A percentile compares a stretch with the other conserved stretches of the same genome.
These are phyloP conservation scores for Drosophila punjabiensis DNA, from an alignment of 1,140 invertebrate genomes.

Conservation along the genomic window DNA sequence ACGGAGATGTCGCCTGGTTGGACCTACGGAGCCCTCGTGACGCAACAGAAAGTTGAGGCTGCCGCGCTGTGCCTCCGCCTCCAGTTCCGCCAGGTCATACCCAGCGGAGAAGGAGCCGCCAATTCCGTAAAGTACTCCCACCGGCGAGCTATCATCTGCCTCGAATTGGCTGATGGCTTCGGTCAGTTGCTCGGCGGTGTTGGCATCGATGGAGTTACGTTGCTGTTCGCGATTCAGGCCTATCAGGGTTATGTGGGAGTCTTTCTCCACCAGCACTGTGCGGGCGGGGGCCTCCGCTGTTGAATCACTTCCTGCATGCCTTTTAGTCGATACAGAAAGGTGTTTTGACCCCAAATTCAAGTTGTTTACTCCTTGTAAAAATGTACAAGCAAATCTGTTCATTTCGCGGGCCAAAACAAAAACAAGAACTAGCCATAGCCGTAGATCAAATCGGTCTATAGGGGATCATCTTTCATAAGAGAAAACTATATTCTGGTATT, in stretches of 20 bases:
- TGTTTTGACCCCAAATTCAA: slow-evolving; percentile 14
- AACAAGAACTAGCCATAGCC: neutral
- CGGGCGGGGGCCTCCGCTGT: neutral
- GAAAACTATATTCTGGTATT: no score
- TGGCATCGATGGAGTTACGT: slow-evolving; percentile 92
- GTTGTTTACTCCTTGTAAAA: slow-evolving; percentile 18
- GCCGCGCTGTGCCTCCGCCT: slow-evolving; percentile 58
- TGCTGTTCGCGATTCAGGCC: slow-evolving; percentile 94
- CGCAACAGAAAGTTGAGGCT: slow-evolving; percentile 70
- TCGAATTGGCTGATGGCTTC: slow-evolving; percentile 93
- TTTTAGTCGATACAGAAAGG: slow-evolving; percentile 19
- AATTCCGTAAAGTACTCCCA: slow-evolving; percentile 93
- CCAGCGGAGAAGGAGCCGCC: slow-evolving; percentile 96
- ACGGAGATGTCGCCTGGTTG: slow-evolving; percentile 88
- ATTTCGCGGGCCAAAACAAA: slow-evolving; percentile 39
- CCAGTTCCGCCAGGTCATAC: slow-evolving; percentile 91
- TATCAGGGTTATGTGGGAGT: slow-evolving; percentile 89
- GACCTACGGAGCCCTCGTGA: slow-evolving; percentile 85
- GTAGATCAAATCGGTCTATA: neutral
- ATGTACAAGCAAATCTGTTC: slow-evolving; percentile 55
- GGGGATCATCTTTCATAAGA: neutral
- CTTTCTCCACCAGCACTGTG: slow-evolving; percentile 83
- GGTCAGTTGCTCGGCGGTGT: slow-evolving; percentile 89
- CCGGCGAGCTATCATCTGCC: slow-evolving; percentile 88
- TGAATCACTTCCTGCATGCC: slow-evolving; percentile 2